Evolutionary conservation across 2,113 vertebrate species (phyloP).

Genomic region (Edolisoma coerulescens): DNA sequence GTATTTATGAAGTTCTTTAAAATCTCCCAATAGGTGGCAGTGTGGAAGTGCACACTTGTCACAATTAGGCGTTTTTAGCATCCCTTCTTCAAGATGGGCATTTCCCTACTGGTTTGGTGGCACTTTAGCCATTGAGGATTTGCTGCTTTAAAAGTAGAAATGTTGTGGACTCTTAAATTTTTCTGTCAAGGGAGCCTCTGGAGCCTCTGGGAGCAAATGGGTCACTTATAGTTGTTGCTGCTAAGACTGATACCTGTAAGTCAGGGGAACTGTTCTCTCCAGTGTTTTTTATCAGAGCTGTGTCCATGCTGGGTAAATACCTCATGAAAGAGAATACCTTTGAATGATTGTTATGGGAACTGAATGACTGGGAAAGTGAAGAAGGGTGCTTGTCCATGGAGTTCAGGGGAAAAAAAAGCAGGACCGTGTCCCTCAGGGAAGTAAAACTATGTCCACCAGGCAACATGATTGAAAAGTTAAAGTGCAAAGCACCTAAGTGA

Average conservation of each 20-base stretch:
- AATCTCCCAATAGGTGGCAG: constrained; percentile 39
- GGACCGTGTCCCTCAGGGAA: background rate
- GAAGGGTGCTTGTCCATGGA: background rate
- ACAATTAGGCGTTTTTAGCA: background rate
- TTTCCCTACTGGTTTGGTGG: background rate
- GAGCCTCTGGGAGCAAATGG: background rate
- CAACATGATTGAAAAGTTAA: background rate
- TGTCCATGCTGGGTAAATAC: background rate
- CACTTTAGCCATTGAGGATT: background rate
- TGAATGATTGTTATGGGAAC: background rate
- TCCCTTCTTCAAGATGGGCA: background rate
- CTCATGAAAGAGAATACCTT: background rate
- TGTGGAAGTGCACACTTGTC: background rate
- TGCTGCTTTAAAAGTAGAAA: background rate
- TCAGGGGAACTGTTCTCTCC: background rate
- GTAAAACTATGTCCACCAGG: background rate
- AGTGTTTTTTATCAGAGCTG: background rate
- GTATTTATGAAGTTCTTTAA: background rate
- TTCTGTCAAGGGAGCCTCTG: background rate
- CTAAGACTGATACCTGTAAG: background rate
- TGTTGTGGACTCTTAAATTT: background rate
- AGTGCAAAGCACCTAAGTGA: background rate
- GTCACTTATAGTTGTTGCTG: background rate
- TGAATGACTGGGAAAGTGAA: background rate
- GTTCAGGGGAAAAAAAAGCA: background rate